A percentile compares a stretch with the other conserved stretches of the same genome.
These are phyloP conservation scores for Chiridota heheva DNA, from an alignment of 35 echinoderm and acorn worm genomes.

Conservation along the genomic window DNA sequence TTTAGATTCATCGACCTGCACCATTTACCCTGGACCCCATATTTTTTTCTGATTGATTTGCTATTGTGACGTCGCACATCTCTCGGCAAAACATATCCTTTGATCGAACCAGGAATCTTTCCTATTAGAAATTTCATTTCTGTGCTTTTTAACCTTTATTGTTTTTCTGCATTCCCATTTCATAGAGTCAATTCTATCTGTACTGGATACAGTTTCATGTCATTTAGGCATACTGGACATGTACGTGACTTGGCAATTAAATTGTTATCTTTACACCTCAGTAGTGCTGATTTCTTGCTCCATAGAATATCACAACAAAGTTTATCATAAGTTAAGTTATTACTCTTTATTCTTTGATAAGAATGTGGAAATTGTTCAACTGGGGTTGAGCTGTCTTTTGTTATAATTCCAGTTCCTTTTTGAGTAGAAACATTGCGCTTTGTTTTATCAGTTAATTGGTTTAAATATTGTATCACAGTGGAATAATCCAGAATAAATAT, in stretches of 20 bases:
- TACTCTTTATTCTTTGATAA: too few species aligned
- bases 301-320: conserved; percentile 6
- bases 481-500: too few species aligned
- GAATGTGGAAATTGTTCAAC: too few species aligned
- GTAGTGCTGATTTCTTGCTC: background rate
- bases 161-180: conserved; percentile 18
- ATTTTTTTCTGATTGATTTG: conserved; percentile 5
- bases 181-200: background rate
- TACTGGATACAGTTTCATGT: background rate
- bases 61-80: conserved; percentile 20
- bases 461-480: too few species aligned
- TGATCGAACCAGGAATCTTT: conserved; percentile 35
- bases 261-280: background rate
- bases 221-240: background rate
- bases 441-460: too few species aligned
- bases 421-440: too few species aligned
- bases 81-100: conserved; percentile 53
- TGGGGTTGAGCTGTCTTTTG: too few species aligned
- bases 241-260: background rate
- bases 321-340: conserved; percentile 9
- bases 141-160: conserved; percentile 17
- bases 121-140: conserved; percentile 19
- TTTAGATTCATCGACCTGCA: conserved; percentile 57
- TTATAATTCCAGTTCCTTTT: too few species aligned
- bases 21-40: conserved; percentile 25